These are phyloP conservation scores for Chlorocebus sabaeus DNA, from an alignment of 2,113 vertebrate species.

Conservation along the genomic window DNA sequence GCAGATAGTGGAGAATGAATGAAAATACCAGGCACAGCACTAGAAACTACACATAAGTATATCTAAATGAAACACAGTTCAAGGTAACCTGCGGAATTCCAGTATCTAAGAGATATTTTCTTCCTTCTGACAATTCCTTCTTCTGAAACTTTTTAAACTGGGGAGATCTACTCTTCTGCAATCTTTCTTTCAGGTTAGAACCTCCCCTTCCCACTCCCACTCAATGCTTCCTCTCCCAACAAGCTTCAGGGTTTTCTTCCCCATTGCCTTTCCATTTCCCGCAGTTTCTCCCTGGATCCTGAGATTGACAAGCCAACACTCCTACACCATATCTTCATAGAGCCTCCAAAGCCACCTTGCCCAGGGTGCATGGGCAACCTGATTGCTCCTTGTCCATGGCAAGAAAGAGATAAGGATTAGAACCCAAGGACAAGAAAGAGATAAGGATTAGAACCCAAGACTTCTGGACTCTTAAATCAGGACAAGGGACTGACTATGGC, in stretches of 20 bases:
- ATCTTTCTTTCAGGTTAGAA: neutral
- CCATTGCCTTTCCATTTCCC: neutral
- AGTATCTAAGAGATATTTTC: neutral
- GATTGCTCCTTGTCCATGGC: neutral
- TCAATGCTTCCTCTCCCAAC: neutral
- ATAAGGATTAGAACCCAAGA: neutral
- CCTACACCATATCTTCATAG: neutral
- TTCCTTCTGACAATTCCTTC: neutral
- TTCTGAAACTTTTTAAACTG: slow-evolving; percentile 13
- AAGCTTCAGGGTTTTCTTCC: neutral
- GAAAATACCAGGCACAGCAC: neutral
- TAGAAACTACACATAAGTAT: neutral
- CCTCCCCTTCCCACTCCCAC: neutral
- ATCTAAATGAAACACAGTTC: neutral
- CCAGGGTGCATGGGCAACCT: neutral
- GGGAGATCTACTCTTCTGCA: neutral
- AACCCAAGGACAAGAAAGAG: neutral
- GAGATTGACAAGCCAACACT: neutral
- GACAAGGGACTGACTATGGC: neutral
- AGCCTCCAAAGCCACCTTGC: neutral
- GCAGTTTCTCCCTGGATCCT: neutral
- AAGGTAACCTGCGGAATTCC: neutral
- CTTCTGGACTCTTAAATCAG: neutral
- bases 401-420: neutral
- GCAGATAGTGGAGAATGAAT: neutral